These are phyloP conservation scores for Dasysyrphus tricinctus DNA, from an alignment of 2,888 invertebrate species.

Conservation along the genomic window DNA sequence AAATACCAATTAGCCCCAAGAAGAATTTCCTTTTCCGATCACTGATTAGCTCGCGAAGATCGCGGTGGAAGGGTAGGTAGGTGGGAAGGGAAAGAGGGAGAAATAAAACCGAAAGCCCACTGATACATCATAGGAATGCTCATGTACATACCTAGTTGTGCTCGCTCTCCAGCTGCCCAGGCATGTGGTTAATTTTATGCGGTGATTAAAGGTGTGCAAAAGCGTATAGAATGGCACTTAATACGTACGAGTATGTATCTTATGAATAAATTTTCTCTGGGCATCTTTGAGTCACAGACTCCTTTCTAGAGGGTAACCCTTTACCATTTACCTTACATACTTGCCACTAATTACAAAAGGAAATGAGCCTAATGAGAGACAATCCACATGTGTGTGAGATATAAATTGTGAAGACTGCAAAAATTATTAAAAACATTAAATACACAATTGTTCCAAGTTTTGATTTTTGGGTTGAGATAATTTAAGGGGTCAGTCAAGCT, in stretches of 20 bases:
- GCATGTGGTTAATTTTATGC: conserved; percentile 71
- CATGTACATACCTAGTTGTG: conserved; percentile 11
- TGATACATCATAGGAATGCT: conserved; percentile 23
- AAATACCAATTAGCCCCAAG: conserved; percentile 73
- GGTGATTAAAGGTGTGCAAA: conserved; percentile 74
- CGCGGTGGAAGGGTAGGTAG: not conserved
- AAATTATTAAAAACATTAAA: not conserved
- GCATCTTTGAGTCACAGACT: conserved; percentile 22
- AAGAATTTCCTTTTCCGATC: conserved; percentile 75
- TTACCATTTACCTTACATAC: not conserved
- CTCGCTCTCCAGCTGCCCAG: conserved; percentile 30
- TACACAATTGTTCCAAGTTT: not conserved
- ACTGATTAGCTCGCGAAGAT: conserved; percentile 57
- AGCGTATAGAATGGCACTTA: conserved; percentile 66
- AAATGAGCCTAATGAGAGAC: conserved; percentile 63
- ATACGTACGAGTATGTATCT: conserved; percentile 36
- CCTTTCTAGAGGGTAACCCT: not conserved
- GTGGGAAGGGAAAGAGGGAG: not conserved
- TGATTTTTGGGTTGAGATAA: not conserved
- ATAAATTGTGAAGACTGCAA: conserved; percentile 19
- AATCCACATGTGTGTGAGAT: conserved; percentile 37
- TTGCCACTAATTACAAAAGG: conserved; percentile 69
- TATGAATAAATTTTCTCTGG: conserved; percentile 58
- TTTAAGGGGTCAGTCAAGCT: not conserved
- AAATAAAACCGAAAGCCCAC: conserved; percentile 33